Percentiles rank a stretch among this genome's conserved stretches.
Evolutionary conservation across 2,797 vertebrate species (phyloP).

Genomic region (Argya squamiceps): DNA sequence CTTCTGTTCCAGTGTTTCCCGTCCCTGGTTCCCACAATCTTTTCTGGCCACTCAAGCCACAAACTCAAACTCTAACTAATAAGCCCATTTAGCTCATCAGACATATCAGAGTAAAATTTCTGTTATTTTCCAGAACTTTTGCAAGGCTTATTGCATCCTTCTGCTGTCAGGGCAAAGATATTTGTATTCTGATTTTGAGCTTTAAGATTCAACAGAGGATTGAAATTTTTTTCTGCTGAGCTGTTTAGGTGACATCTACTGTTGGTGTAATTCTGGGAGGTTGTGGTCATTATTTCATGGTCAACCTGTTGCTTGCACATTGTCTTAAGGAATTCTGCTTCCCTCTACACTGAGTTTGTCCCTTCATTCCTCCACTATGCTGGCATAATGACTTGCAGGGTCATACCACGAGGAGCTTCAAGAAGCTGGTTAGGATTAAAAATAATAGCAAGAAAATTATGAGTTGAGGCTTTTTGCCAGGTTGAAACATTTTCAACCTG

Average conservation of each 20-base stretch:
- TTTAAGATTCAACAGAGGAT: not conserved
- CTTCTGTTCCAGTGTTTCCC: not conserved
- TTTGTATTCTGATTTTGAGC: not conserved
- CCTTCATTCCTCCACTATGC: not conserved
- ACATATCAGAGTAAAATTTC: not conserved
- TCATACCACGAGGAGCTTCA: not conserved
- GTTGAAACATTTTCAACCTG: not conserved
- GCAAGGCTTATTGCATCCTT: not conserved
- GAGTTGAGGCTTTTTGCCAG: not conserved
- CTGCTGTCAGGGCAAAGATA: not conserved
- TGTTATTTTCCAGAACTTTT: not conserved
- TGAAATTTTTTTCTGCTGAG: not conserved
- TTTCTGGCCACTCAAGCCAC: not conserved
- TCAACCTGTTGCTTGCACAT: not conserved
- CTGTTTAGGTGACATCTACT: not conserved
- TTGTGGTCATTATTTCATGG: not conserved
- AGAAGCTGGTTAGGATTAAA: not conserved
- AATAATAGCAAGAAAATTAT: not conserved
- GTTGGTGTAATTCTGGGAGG: not conserved
- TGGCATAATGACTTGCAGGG: not conserved
- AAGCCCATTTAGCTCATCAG: not conserved
- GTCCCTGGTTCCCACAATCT: not conserved
- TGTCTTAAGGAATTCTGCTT: not conserved
- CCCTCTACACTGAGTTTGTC: not conserved
- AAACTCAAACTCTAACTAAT: not conserved